phyloP scores from a whole-genome alignment of 2,797 vertebrate genomes.

The Cyclura pinguis region DNA sequence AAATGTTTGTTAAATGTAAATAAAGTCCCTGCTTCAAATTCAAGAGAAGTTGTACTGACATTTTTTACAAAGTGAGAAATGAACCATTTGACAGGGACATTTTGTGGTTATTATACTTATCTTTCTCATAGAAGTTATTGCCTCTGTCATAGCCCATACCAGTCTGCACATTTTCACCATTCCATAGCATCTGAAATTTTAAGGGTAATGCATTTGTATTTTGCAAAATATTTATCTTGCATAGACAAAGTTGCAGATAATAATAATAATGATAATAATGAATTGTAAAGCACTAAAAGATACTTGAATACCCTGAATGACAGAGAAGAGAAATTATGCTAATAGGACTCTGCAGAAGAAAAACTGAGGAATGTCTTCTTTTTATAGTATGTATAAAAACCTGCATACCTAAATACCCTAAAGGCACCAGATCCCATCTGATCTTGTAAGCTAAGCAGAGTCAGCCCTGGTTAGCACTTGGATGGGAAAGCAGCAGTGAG shows the following conservation, averaged over 20 bases:
- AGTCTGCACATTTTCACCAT: neutral
- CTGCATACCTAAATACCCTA: no score
- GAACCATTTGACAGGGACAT: neutral
- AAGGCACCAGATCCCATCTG: no score
- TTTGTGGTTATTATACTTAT: neutral
- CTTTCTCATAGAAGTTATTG: neutral
- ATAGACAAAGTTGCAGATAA: neutral
- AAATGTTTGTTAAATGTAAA: neutral
- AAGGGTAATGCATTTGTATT: constrained; percentile 27
- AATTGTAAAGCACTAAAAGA: neutral
- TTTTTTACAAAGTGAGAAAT: neutral
- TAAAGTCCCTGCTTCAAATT: neutral
- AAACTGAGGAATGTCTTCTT: neutral
- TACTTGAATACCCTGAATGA: neutral
- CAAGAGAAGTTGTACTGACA: neutral
- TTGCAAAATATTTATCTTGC: constrained; percentile 27
- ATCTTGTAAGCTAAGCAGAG: no score
- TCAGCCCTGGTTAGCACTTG: no score
- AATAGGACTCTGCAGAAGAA: neutral
- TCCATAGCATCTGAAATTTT: neutral
- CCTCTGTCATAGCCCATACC: neutral
- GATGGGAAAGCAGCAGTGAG: no score
- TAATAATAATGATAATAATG: no score
- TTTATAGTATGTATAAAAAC: no score
- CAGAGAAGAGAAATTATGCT: constrained; percentile 21